A percentile compares a stretch with the other conserved stretches of the same genome.
phyloP scores from a whole-genome alignment of 2,888 invertebrate genomes.

The Torymus texanus region DNA sequence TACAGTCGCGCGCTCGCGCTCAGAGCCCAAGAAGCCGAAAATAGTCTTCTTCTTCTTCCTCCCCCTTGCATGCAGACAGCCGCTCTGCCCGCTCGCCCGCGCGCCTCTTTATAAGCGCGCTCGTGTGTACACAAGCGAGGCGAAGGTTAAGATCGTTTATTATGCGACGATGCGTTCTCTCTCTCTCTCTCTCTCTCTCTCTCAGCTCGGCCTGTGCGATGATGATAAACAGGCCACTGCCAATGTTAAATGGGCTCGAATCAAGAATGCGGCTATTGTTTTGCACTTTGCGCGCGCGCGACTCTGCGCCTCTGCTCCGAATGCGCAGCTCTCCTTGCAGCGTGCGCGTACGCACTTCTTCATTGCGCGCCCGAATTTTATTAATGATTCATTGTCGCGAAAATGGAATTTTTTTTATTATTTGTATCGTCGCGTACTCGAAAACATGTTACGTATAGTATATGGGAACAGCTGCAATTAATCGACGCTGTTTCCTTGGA shows the following conservation, averaged over 20 bases:
- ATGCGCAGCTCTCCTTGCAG: conserved; percentile 3
- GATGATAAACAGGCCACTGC: conserved; percentile 55
- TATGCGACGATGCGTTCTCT: conserved; percentile 39
- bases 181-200: neutral
- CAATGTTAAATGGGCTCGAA: conserved; percentile 39
- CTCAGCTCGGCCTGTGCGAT: neutral
- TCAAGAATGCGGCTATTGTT: conserved; percentile 53
- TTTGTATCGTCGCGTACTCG: too few species aligned
- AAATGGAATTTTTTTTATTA: too few species aligned
- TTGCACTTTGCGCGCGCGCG: conserved; percentile 43
- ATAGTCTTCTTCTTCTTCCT: conserved; percentile 59
- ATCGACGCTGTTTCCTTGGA: too few species aligned
- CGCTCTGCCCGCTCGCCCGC: neutral
- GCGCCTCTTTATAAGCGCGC: conserved; percentile 34
- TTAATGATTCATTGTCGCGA: conserved; percentile 2
- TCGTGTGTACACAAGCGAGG: conserved; percentile 52
- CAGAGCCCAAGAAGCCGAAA: conserved; percentile 58
- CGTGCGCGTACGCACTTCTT: conserved; percentile 24
- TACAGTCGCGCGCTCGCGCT: neutral
- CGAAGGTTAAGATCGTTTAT: conserved; percentile 62
- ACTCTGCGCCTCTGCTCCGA: too few species aligned
- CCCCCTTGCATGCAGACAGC: neutral
- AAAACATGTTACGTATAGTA: too few species aligned
- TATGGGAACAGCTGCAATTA: too few species aligned
- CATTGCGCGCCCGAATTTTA: neutral